Base-by-base conservation (phyloP, 2,888 invertebrate genomes). In the Sphaerophoria taeniata region DNA sequence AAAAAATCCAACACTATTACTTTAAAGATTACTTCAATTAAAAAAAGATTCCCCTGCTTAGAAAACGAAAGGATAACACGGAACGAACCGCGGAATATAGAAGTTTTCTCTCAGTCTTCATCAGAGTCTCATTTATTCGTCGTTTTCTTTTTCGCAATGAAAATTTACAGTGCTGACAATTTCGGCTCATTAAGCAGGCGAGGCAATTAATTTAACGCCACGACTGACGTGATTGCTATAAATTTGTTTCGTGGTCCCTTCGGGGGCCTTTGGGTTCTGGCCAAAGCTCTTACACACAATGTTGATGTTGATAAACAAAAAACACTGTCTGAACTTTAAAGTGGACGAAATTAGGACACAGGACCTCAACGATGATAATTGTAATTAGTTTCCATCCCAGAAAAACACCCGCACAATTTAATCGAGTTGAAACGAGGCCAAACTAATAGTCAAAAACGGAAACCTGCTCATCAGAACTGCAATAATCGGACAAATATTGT, bases 111-210 rank as follows among this genome's bases (percentile, higher is more conserved):
- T 24, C 24, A 24, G 24, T 24, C 24, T 24, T 2, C 24, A 24
- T 24, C 24, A 24, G 2, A 24, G 24, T 24, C 24, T 24, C 24
- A 1, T 24, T 2, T 24, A 24, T 24, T 24, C 24, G 2, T 24
- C 24, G 24, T 24, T 24, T 24, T 24, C 24, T 24, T 39, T 47
- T 79, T 55, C 36, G 60, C 24, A 76, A 77, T 72, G 69, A 78
- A 85, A 76, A 85, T 81, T 72, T 76, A 85, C 84, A 76, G 71
- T 85, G 76, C 80, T 72, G 80, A 85, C 84, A 81, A 81, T 85
- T 85, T 81, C 67, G 67, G 58, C 72, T 81, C 84, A 85, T 85
- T 85, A 72, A 80, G 56, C 69, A 69, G 76, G 69, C 63, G 76
- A 24, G 67, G 61, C 84, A 85, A 85, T 85, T 85, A 85, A 81